Evolutionary conservation across 2,797 vertebrate species (phyloP), one percentile per base, ranked within the genome.

Genomic region (Gymnoscopelus microlampas): DNA sequence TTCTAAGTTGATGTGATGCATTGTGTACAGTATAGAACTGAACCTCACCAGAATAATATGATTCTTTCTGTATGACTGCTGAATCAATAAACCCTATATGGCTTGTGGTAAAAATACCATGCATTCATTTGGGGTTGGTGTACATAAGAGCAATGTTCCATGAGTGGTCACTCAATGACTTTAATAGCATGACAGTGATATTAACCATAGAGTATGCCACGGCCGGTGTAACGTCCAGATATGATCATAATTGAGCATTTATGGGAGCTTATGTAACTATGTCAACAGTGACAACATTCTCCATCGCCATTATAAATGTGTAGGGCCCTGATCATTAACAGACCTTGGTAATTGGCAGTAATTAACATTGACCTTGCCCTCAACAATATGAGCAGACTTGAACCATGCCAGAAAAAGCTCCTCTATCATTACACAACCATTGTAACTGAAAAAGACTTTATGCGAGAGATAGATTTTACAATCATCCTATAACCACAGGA

Each of bases 281-380:
- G 78, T 80, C 73, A 50, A 11, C 48, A 74, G 71, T 77, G 51
- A 74, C 63, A 60, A 39, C 2, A 7, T 68, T 76, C 64, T 69
- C 80, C 68, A 68, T 58, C 68, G 73, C 76, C 80, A 75, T 77
- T 57, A 53, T 15, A 63, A 39, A 50, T 11, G 14, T 50, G 14
- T 4, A 59, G 54, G 53, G 70, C 64, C 55, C 73, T 86, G 64
- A 88, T 85, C 78, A 72, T 70, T 85, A 64, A 76, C 81, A 87
- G 84, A 85, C 80, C 80, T 66, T 79, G 62, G 69, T 83, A 90
- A 85, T 87, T 83, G 79, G 73, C 72, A 10, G 70, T 81, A 79
- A 90, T 89, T 82, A 87, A 83, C 82, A 74, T 71, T 82, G 85
- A 85, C 81, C 78, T 84, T 82, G 79, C 73, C 78, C 78, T 76